These are phyloP conservation scores for Pediacus dermestoides DNA, from an alignment of 2,888 invertebrate species.

Conservation along the genomic window DNA sequence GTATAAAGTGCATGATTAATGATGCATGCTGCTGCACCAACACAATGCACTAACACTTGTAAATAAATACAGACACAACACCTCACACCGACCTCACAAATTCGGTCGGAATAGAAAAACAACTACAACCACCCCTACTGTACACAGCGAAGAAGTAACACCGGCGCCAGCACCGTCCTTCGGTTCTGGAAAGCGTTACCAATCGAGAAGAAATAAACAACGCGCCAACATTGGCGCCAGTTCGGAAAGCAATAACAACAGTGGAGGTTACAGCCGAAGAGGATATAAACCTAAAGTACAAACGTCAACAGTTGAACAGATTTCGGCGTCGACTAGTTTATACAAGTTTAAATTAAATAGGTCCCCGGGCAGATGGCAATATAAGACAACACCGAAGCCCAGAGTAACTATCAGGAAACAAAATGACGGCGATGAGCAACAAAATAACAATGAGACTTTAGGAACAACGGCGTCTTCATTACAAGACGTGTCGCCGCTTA, in stretches of 20 bases:
- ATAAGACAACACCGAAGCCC: slow-evolving; percentile 85
- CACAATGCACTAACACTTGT: slow-evolving; percentile 44
- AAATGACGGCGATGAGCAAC: slow-evolving; percentile 55
- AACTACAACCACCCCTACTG: slow-evolving; percentile 61
- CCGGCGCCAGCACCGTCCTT: slow-evolving; percentile 43
- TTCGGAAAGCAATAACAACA: slow-evolving; percentile 37
- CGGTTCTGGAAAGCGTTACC: slow-evolving; percentile 56
- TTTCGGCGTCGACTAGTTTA: slow-evolving; percentile 58
- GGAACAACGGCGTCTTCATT: slow-evolving; percentile 35
- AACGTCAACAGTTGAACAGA: slow-evolving; percentile 54
- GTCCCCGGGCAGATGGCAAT: slow-evolving; percentile 84
- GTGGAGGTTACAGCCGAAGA: slow-evolving; percentile 52
- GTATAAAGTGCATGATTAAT: too few species aligned
- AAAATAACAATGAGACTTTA: slow-evolving; percentile 43
- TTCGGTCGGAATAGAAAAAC: slow-evolving; percentile 46
- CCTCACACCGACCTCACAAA: slow-evolving; percentile 45
- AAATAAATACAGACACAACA: slow-evolving; percentile 49
- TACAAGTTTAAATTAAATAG: slow-evolving; percentile 78
- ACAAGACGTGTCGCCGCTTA: slow-evolving; percentile 28
- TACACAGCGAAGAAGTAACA: slow-evolving; percentile 58
- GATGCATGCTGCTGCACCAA: slow-evolving; percentile 21
- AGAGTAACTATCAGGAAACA: slow-evolving; percentile 75
- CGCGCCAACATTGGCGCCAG: slow-evolving; percentile 17
- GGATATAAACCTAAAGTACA: slow-evolving; percentile 69
- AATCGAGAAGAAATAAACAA: slow-evolving; percentile 47